phyloP scores from a whole-genome alignment of 2,113 vertebrate species.

The Tichodroma muraria region DNA sequence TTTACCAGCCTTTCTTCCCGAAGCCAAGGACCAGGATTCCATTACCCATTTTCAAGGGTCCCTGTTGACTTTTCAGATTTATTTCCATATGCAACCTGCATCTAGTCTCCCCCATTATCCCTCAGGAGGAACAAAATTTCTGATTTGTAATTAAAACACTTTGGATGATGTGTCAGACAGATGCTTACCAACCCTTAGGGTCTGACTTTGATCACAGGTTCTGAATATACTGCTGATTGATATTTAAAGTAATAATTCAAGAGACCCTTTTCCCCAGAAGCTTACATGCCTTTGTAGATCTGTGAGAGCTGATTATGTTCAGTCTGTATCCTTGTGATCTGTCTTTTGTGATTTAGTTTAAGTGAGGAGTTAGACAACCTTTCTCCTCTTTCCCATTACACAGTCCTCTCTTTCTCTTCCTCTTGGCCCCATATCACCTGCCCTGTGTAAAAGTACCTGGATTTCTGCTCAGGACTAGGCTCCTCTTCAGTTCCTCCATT shows the following conservation, averaged over 20 bases:
- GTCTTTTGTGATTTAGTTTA: background rate
- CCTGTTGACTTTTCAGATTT: background rate
- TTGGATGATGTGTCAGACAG: background rate
- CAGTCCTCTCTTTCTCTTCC: background rate
- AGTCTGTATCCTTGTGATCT: background rate
- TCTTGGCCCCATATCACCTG: background rate
- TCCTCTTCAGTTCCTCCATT: background rate
- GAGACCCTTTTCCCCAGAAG: background rate
- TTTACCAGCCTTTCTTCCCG: background rate
- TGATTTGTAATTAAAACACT: background rate
- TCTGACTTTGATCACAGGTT: background rate
- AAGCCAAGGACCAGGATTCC: background rate
- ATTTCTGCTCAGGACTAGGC: background rate
- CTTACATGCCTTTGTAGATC: background rate
- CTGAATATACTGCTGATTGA: background rate
- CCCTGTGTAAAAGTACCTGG: accelerated
- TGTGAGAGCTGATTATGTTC: background rate
- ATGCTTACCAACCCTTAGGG: background rate
- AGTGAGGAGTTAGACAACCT: background rate
- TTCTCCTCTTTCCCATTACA: background rate
- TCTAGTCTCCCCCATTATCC: background rate
- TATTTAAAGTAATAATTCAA: background rate
- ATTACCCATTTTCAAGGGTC: background rate
- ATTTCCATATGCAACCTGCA: background rate
- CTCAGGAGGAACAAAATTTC: background rate